Evolutionary conservation across 2,888 invertebrate species (phyloP).

Genomic region (Noctua janthe): DNA sequence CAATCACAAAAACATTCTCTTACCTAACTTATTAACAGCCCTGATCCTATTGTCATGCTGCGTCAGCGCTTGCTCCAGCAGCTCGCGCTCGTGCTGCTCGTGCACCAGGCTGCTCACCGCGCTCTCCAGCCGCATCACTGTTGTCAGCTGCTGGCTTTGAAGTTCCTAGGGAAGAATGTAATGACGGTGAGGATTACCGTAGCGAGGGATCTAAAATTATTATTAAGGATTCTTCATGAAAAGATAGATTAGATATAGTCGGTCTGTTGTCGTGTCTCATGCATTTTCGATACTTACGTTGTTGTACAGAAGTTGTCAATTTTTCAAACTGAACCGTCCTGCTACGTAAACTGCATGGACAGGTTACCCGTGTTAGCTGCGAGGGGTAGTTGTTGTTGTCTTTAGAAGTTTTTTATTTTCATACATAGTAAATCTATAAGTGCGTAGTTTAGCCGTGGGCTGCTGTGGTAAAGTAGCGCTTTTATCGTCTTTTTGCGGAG

Average conservation of each 20-base stretch:
- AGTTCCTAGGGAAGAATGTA: constrained; percentile 77
- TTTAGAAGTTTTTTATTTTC: too few species aligned
- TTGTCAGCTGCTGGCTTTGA: constrained; percentile 88
- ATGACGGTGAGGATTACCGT: neutral
- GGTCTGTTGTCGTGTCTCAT: neutral
- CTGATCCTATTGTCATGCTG: constrained; percentile 85
- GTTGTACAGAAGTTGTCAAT: neutral
- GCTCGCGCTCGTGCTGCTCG: constrained; percentile 86
- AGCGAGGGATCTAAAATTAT: neutral
- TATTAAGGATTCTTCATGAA: neutral
- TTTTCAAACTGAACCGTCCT: neutral
- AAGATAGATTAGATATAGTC: neutral
- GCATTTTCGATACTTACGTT: neutral
- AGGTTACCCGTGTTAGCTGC: neutral
- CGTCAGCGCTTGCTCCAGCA: constrained; percentile 85
- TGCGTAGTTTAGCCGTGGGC: too few species aligned
- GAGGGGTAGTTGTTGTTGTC: neutral
- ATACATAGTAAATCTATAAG: neutral
- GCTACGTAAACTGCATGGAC: neutral
- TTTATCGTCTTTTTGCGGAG: neutral
- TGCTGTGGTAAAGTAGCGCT: neutral
- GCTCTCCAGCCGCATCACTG: constrained; percentile 87
- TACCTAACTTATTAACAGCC: constrained; percentile 82
- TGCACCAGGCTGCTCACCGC: constrained; percentile 86
- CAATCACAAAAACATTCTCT: neutral